Conservation (phyloP, 2,113 vertebrate species). For the Nematolebias whitei region DNA sequence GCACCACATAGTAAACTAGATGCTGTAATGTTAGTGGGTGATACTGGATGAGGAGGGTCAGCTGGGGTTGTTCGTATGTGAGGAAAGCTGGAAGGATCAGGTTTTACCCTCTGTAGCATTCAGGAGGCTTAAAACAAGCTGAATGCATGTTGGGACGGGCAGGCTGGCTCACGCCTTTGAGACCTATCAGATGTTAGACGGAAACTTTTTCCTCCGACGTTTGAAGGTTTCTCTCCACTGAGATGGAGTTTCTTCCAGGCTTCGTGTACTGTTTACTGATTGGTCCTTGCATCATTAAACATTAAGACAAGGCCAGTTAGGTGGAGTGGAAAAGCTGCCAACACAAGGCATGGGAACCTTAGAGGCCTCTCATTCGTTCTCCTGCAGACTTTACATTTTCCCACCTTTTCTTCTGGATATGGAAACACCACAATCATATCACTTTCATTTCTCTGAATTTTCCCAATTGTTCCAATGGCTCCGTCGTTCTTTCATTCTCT, state of each 20-base stretch:
- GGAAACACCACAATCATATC: not conserved
- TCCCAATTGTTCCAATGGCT: slow-evolving; percentile 15
- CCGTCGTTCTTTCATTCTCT: not conserved
- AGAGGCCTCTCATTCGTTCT: slow-evolving; percentile 18
- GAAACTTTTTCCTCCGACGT: slow-evolving; percentile 58
- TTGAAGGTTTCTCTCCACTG: slow-evolving; percentile 44
- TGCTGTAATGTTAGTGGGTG: slow-evolving; percentile 25
- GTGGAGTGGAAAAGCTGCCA: slow-evolving; percentile 54
- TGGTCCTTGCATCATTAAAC: slow-evolving; percentile 65
- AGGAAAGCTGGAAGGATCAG: slow-evolving; percentile 23
- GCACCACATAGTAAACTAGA: slow-evolving; percentile 1
- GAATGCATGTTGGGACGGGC: slow-evolving; percentile 1
- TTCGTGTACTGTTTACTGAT: slow-evolving; percentile 77
- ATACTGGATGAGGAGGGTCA: slow-evolving; percentile 23
- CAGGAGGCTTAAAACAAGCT: slow-evolving; percentile 17
- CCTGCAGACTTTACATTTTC: not conserved
- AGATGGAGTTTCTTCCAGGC: slow-evolving; percentile 56
- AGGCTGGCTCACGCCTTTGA: slow-evolving; percentile 11
- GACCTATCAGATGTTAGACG: slow-evolving; percentile 46
- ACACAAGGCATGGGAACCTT: slow-evolving; percentile 34
- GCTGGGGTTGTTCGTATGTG: slow-evolving; percentile 12
- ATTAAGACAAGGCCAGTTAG: slow-evolving; percentile 61
- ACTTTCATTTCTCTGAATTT: slow-evolving; percentile 9
- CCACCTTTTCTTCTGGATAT: not conserved
- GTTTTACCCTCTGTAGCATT: slow-evolving; percentile 27